Evolutionary conservation across 2,113 vertebrate genomes (phyloP).

Genomic region (Balaeniceps rex): DNA sequence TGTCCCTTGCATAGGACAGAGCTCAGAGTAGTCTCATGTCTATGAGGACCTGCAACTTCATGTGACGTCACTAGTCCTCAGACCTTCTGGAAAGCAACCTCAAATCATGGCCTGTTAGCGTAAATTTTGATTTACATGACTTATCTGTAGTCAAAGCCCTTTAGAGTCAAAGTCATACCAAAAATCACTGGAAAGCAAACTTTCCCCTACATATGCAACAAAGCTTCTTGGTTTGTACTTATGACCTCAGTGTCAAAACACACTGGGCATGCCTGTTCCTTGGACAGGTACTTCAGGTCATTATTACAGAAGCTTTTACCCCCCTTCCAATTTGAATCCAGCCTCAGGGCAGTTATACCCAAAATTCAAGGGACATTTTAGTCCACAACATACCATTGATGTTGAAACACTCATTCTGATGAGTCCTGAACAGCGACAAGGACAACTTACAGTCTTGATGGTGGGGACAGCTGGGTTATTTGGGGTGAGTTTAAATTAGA

Average conservation of each 20-base stretch:
- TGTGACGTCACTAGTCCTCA: background rate
- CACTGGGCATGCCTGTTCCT: background rate
- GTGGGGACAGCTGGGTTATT: background rate
- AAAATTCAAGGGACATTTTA: background rate
- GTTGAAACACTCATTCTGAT: background rate
- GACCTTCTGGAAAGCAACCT: background rate
- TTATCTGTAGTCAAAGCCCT: background rate
- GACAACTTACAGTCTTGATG: background rate
- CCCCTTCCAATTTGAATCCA: background rate
- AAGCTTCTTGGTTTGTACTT: background rate
- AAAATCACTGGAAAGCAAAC: background rate
- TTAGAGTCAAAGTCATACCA: background rate
- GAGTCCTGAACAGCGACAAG: background rate
- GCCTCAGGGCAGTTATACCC: background rate
- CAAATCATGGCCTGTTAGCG: background rate
- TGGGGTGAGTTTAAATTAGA: background rate
- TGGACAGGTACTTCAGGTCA: background rate
- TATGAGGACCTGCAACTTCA: background rate
- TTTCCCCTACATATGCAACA: background rate
- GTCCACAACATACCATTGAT: background rate
- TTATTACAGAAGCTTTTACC: background rate
- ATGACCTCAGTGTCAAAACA: background rate
- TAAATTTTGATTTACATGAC: background rate
- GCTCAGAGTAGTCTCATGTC: background rate
- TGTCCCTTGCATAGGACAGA: background rate